Percentiles rank a stretch among this genome's conserved stretches.
These are phyloP conservation scores for Pteromalus puparum DNA, from an alignment of 1,140 invertebrate species.

Conservation along the genomic window DNA sequence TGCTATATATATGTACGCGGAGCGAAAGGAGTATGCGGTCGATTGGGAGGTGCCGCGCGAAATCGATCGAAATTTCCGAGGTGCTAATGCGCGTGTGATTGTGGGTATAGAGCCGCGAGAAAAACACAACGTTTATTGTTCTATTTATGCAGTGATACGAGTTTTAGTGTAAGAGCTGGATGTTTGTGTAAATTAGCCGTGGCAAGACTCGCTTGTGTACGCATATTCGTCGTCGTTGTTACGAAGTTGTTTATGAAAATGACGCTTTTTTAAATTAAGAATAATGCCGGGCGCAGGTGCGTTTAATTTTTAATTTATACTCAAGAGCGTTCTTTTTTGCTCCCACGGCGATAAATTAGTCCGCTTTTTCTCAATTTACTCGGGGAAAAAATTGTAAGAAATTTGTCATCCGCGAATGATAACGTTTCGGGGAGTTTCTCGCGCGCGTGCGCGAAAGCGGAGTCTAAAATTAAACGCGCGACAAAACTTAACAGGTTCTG, in stretches of 20 bases:
- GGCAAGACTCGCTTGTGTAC: no score
- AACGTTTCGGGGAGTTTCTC: background rate
- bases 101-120: no score
- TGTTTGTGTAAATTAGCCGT: no score
- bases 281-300: background rate
- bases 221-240: no score
- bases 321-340: background rate
- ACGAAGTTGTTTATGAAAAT: background rate
- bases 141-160: no score
- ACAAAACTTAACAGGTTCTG: slow-evolving; percentile 10
- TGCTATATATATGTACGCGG: background rate
- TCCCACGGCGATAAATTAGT: background rate
- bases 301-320: background rate
- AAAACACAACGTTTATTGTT: no score
- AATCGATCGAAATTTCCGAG: slow-evolving; percentile 3
- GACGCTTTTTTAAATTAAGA: background rate
- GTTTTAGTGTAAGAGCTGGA: no score
- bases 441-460: background rate
- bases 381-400: background rate
- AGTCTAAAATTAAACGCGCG: slow-evolving; percentile 9
- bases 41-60: background rate
- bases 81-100: background rate
- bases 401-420: background rate
- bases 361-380: background rate
- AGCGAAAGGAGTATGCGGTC: background rate